Base-by-base conservation (phyloP, 2,888 invertebrate genomes). In the Isoperla grammatica region DNA sequence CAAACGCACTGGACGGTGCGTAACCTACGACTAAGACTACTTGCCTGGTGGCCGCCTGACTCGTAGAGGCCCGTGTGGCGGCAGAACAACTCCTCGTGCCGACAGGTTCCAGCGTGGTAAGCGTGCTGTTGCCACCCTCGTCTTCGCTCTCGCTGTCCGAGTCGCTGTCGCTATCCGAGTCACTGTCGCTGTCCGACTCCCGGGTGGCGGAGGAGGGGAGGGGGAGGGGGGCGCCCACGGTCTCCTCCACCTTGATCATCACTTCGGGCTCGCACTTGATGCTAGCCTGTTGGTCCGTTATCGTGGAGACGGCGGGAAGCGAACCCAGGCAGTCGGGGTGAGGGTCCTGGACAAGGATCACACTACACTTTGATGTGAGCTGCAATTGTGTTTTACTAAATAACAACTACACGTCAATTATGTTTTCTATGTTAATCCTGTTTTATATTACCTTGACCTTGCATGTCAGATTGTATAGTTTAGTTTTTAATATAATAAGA, bases 141-240 rank as follows among this genome's bases (percentile, higher is more conserved):
- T 59, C 61, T 50, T 56, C 53, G 54, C 62, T 53, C 39, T 66
- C 55, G 71, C 65, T 63, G 70, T 66, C 64, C 66, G 67, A 59
- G 69, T 71, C 63, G 70, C 70, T 43, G 70, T 69, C 62, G 68
- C 71, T 53, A 71, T 71, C 53, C 71, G 61, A 60, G 19, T 64
- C 64, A 15, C 49, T 56, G 8, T 63, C 64, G 49, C 57, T 62
- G 35, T 63, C 62, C 3, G 40, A 42, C 12, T 55, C 54, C 23
- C 50, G 39, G n/a, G n/a, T n/a, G n/a, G n/a, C n/a, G n/a, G n/a
- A n/a, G n/a, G n/a, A n/a, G n/a, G n/a, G n/a, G n/a, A n/a, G n/a
- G n/a, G n/a, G n/a, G n/a, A n/a, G n/a, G n/a, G n/a, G 5, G 22
- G 11, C 20, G 20, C 17, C 20, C 8, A 9, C n/a, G 15, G 42